These are phyloP conservation scores for Tetranychus truncatus DNA, from an alignment of 2,888 invertebrate genomes.

Conservation along the genomic window DNA sequence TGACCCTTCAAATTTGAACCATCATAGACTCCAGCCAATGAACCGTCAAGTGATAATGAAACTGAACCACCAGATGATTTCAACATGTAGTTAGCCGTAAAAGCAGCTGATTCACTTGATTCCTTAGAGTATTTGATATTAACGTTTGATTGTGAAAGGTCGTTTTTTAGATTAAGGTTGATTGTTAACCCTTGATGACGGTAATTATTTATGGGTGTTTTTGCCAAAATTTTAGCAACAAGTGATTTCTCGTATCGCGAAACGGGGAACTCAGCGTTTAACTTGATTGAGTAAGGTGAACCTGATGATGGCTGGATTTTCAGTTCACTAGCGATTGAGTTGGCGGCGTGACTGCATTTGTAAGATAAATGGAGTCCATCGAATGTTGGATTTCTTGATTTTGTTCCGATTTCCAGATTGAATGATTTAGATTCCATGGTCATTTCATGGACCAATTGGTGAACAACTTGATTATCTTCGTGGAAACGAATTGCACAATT, in stretches of 20 bases:
- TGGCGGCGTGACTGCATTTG: background rate
- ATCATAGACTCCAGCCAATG: background rate
- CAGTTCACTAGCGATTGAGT: background rate
- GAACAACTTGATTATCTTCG: background rate
- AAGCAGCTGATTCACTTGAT: background rate
- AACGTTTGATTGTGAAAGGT: background rate
- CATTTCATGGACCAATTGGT: background rate
- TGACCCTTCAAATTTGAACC: background rate
- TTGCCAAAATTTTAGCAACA: background rate
- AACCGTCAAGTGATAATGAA: background rate
- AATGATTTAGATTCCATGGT: background rate
- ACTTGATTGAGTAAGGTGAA: background rate
- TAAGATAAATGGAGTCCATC: background rate
- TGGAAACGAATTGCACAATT: background rate
- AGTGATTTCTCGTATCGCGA: background rate
- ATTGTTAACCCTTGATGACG: background rate
- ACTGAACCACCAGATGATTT: background rate
- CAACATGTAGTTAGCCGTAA: background rate
- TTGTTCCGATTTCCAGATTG: background rate
- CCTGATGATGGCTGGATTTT: background rate
- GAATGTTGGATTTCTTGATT: background rate
- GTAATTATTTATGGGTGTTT: background rate
- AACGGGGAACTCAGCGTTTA: background rate
- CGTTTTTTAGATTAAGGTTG: background rate
- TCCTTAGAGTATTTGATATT: background rate